A percentile compares a stretch with the other conserved stretches of the same genome.
phyloP scores from a whole-genome alignment of 2,888 invertebrate genomes.

The Pecten maximus region DNA sequence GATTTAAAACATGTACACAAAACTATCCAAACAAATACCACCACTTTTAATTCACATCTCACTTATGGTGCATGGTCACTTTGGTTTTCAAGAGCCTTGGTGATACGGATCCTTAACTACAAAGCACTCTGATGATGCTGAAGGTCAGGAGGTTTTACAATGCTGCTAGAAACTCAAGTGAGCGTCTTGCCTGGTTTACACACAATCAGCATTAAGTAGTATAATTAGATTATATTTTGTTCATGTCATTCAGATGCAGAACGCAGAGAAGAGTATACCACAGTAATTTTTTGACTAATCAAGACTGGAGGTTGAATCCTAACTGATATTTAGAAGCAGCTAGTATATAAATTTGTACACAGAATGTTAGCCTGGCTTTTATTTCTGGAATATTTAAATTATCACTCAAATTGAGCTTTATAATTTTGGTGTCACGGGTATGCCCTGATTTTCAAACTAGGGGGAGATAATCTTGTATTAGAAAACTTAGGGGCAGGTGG shows the following conservation, averaged over 20 bases:
- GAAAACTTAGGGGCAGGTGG: no score
- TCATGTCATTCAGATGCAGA: background rate
- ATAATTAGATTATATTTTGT: background rate
- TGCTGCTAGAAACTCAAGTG: background rate
- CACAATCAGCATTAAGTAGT: background rate
- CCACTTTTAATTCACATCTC: background rate
- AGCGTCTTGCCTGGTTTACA: background rate
- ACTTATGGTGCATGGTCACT: background rate
- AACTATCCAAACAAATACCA: background rate
- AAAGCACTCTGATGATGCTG: background rate
- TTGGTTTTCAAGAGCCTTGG: slow-evolving; percentile 21
- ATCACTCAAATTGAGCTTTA: no score
- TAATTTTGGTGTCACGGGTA: no score
- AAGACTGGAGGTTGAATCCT: no score
- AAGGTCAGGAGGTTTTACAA: background rate
- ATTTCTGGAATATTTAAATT: no score
- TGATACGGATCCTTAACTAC: background rate
- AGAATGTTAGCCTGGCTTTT: no score
- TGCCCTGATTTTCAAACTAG: no score
- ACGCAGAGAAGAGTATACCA: no score
- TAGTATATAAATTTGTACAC: no score
- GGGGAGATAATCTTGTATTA: no score
- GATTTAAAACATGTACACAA: background rate
- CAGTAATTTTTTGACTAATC: no score
- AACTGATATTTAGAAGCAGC: no score